Base-by-base conservation (phyloP, 2,113 vertebrate species). In the Anolis sagrei region DNA sequence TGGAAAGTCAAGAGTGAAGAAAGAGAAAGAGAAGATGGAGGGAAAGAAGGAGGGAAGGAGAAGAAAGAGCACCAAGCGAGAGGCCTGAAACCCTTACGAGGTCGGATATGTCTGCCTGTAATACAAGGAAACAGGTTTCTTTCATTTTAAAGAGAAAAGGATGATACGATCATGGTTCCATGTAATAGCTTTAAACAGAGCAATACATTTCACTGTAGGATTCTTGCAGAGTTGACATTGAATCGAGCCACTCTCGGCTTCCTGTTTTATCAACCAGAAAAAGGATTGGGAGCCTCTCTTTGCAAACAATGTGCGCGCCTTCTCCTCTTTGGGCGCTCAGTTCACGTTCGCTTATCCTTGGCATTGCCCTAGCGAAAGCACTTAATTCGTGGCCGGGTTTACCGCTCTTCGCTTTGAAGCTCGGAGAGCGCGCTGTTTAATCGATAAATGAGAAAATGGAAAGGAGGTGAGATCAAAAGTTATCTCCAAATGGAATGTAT, bases 261-360 rank as follows among this genome's bases (percentile, higher is more conserved):
- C 32, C n/a, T 89, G 21, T 27, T 87, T 95, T 93, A 85, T 93
- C 89, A 82, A 92, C 86, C 73, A 92, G 82, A 93, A 94, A 91
- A 92, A 88, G 84, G 78, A 64, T 78, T 93, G 79, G 88, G 54
- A 44, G 6, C 0, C 73, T 34, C 88, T 91, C 29, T n/a, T n/a
- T 85, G 81, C 58, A 70, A 90, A 88, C 85, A 44, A 6, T 70
- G 44, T 70, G 7, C 79, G 73, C 85, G 86, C 87, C 87, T 84
- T 61, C 81, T 70, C 82, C 11, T 77, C 19, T 61, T 87, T 74
- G 14, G 76, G 78, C 51, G 51, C 18, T 82, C 9, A 25, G 3
- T 79, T 84, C 44, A 66, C 18, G 7, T 79, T 89, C 81, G 87
- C 91, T 94, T 92, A 82, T 77, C 90, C 86, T 90, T 95, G 88